Conservation (phyloP, 2,888 invertebrate genomes). For the Sceliomorpha sp. region DNA sequence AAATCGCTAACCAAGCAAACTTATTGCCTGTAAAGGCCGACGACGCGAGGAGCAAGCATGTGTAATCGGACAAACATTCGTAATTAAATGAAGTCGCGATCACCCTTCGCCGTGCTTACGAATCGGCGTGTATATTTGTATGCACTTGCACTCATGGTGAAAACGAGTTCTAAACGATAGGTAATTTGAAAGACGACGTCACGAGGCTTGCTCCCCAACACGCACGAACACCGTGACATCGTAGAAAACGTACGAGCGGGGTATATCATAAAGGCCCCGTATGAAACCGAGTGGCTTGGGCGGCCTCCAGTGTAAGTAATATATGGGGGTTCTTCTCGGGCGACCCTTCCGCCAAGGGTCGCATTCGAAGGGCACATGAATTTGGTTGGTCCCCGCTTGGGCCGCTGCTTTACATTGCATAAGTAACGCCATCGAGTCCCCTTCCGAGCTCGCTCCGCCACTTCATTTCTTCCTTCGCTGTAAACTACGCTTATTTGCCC, state of each 20-base stretch:
- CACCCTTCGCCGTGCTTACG: constrained; percentile 49
- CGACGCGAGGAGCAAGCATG: constrained; percentile 16
- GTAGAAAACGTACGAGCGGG: constrained; percentile 55
- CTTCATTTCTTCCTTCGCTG: constrained; percentile 65
- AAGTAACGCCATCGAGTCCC: constrained; percentile 68
- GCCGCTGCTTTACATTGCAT: constrained; percentile 69
- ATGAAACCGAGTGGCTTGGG: constrained; percentile 65
- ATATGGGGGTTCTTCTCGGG: constrained; percentile 68
- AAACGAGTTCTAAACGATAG: constrained; percentile 78
- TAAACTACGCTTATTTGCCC: constrained; percentile 73
- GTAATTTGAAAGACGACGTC: constrained; percentile 73
- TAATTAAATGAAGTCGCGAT: constrained; percentile 52
- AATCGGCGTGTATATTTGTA: constrained; percentile 73
- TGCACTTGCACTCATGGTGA: constrained; percentile 73
- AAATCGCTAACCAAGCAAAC: no score
- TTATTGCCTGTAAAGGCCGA: no score
- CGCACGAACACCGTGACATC: constrained; percentile 55
- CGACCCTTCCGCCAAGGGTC: constrained; percentile 74
- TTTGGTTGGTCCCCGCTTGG: constrained; percentile 67
- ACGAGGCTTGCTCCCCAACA: constrained; percentile 34
- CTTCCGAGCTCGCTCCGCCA: constrained; percentile 47
- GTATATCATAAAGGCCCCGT: constrained; percentile 66
- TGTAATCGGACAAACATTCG: constrained; percentile 47
- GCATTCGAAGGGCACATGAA: constrained; percentile 69
- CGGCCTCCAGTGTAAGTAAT: constrained; percentile 69